Evolutionary conservation across 2,113 vertebrate genomes (phyloP), one percentile per base, ranked within the genome.

Genomic region (Erpornis zantholeuca): DNA sequence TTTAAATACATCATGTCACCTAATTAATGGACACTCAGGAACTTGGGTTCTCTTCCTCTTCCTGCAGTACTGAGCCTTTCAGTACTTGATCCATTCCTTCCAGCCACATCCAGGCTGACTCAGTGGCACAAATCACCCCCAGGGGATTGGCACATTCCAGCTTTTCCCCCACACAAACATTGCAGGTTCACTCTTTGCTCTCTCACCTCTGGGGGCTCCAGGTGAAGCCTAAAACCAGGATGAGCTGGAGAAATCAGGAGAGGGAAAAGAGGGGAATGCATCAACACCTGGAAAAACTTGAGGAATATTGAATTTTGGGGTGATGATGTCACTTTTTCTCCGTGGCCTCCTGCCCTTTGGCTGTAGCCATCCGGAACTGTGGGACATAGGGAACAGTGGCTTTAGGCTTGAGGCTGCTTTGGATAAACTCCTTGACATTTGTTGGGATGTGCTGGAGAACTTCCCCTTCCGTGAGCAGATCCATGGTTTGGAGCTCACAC

Each of bases 371-470:
- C 93, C 97, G 98, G 94, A 99, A 99, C 75, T 99, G 99, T 1
- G 99, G 99, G 97, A 99, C 64, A 14, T 99, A 99, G 4, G 98
- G 97, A 12, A 97, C 90, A 2, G 77, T 6, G 49, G 78, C 29
- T 71, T 72, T 76, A 16, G 91, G 54, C 12, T 82, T 86, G 33
- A 95, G 94, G 95, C 92, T 93, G 27, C 92, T 96, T 45, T 95
- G 92, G 77, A 96, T 28, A 7, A 97, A 88, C 3, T 82, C 86
- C 17, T 68, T 83, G 7, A 66, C 27, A 7, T 63, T 8, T 4
- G 97, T 86, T 29, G 97, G 96, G 14, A 79, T 66, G 8, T 71
- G 96, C 84, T 97, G 98, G 61, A 65, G 90, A 64, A 94, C 31
- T 10, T 17, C 83, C 35, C 36, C 17, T 2, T 94, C 96, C 10